A percentile compares a stretch with the other conserved stretches of the same genome.
Conservation (phyloP, 2,888 invertebrate genomes). For the Abscondita cerata region DNA sequence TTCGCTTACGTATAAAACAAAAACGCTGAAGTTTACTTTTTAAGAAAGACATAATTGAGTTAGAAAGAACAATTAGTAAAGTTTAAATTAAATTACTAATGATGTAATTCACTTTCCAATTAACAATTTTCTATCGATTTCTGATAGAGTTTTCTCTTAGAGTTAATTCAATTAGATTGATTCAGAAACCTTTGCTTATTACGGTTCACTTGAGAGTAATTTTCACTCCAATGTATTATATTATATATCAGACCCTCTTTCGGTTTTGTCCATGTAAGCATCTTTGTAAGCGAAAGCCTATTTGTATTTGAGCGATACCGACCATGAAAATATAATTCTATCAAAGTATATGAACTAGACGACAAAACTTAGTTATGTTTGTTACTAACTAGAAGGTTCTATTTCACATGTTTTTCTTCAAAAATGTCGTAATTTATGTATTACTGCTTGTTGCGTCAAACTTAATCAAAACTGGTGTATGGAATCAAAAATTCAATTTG, state of each 20-base stretch:
- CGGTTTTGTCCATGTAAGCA: conserved; percentile 39
- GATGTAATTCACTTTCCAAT: conserved; percentile 29
- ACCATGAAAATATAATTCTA: conserved; percentile 17
- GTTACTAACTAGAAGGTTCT: no score
- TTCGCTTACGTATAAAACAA: not conserved
- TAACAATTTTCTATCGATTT: conserved; percentile 35
- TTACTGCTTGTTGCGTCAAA: no score
- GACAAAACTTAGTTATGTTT: no score
- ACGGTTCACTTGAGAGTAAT: conserved; percentile 40
- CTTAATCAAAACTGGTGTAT: no score
- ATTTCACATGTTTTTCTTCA: no score
- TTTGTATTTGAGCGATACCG: conserved; percentile 31
- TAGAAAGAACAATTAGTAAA: not conserved
- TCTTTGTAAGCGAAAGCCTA: conserved; percentile 39
- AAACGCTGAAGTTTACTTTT: not conserved
- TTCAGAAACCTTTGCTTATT: conserved; percentile 36
- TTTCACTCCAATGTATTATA: conserved; percentile 42
- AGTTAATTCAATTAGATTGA: conserved; percentile 33
- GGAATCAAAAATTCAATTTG: no score
- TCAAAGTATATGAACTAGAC: conserved; percentile 6
- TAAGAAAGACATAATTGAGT: no score
- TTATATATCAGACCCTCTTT: conserved; percentile 43
- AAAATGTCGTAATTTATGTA: no score
- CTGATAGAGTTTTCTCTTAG: conserved; percentile 24
- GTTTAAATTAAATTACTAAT: conserved; percentile 26